These are phyloP conservation scores for Idaea dimidiata DNA, from an alignment of 2,888 invertebrate species.

Conservation along the genomic window DNA sequence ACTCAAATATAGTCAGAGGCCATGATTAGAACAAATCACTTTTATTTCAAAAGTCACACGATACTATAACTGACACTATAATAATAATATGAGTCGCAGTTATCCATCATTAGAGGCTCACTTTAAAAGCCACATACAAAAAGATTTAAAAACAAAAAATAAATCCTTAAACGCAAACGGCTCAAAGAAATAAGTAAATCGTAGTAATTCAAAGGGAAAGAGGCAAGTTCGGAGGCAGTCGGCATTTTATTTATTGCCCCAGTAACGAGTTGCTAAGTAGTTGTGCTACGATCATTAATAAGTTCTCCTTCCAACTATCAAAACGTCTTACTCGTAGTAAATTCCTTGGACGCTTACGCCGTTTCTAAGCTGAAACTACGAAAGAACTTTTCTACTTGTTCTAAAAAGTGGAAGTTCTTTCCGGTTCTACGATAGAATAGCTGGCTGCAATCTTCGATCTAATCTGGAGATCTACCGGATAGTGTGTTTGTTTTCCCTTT, in stretches of 20 bases:
- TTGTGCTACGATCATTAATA: conserved; percentile 65
- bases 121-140: no score
- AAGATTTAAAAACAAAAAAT: background rate
- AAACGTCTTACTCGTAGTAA: conserved; percentile 43
- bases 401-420: conserved; percentile 44
- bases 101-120: no score
- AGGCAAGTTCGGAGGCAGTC: conserved; percentile 47
- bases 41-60: no score
- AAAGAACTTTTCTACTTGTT: conserved; percentile 23
- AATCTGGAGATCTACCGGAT: conserved; percentile 44
- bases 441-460: conserved; percentile 50
- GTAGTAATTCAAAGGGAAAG: conserved; percentile 42
- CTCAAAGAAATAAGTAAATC: conserved; percentile 30
- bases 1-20: no score
- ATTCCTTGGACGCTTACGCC: conserved; percentile 31
- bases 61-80: no score
- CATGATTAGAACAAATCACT: no score
- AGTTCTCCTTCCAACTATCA: conserved; percentile 39
- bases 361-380: conserved; percentile 31
- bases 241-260: conserved; percentile 60
- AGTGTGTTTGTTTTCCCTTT: background rate
- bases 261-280: conserved; percentile 61
- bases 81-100: no score
- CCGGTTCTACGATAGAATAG: conserved; percentile 20
- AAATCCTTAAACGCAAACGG: conserved; percentile 3